A percentile compares a stretch with the other conserved stretches of the same genome.
Evolutionary conservation across 2,888 invertebrate genomes (phyloP).

Genomic region (Lasioglossum oenotherae): DNA sequence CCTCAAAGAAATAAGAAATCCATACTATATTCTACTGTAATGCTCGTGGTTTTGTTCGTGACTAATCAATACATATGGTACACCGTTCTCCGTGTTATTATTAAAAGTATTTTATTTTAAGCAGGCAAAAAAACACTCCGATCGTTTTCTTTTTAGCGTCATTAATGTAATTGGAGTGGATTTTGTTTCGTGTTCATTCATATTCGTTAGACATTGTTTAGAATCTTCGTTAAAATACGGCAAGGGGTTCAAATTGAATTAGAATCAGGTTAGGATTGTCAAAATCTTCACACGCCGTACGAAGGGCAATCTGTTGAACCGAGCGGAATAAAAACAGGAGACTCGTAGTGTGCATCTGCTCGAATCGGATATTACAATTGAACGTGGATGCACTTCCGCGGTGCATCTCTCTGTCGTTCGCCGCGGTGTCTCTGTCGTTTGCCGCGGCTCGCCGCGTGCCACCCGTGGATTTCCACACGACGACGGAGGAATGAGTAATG

Average conservation of each 20-base stretch:
- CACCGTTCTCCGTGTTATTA: slow-evolving; percentile 43
- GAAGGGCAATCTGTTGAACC: slow-evolving; percentile 5
- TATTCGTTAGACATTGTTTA: too few species aligned
- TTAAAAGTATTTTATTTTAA: slow-evolving; percentile 49
- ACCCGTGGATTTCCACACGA: slow-evolving; percentile 62
- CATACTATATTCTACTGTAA: slow-evolving; percentile 67
- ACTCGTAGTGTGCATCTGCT: neutral
- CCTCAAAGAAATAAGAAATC: slow-evolving; percentile 76
- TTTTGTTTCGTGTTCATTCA: slow-evolving; percentile 22
- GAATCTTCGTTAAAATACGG: too few species aligned
- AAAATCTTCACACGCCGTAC: too few species aligned
- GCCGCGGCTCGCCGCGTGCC: slow-evolving; percentile 29
- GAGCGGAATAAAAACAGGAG: neutral
- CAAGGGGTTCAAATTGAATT: too few species aligned
- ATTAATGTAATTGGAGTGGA: slow-evolving; percentile 38
- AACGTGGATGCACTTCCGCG: slow-evolving; percentile 23
- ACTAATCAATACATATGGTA: slow-evolving; percentile 53
- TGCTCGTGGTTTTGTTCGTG: slow-evolving; percentile 57
- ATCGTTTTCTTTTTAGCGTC: slow-evolving; percentile 43
- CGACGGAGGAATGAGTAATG: slow-evolving; percentile 70
- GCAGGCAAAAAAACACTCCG: slow-evolving; percentile 17
- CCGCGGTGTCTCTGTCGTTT: slow-evolving; percentile 38
- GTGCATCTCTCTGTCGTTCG: slow-evolving; percentile 10
- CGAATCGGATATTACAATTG: slow-evolving; percentile 16
- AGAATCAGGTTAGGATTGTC: too few species aligned